Conservation (phyloP, 2,888 invertebrate genomes). For the Baccha elongata region DNA sequence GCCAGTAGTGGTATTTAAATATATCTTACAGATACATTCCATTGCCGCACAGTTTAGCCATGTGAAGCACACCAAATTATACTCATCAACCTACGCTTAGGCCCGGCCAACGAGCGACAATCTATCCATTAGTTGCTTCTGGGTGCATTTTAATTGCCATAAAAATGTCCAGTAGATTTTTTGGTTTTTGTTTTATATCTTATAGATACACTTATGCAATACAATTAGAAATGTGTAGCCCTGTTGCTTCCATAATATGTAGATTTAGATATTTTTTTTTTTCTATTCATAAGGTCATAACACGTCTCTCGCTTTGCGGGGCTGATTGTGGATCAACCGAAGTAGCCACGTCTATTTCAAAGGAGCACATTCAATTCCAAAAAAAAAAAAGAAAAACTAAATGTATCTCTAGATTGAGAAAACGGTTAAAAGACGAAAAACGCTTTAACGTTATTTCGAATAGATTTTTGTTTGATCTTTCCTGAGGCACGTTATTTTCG, state of each 20-base stretch:
- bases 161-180: slow-evolving; percentile 54
- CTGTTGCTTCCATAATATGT: slow-evolving; percentile 13
- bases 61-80: slow-evolving; percentile 65
- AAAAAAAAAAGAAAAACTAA: slow-evolving; percentile 4
- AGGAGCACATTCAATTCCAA: slow-evolving; percentile 55
- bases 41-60: slow-evolving; percentile 51
- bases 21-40: slow-evolving; percentile 53
- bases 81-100: slow-evolving; percentile 54
- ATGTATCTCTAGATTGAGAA: slow-evolving; percentile 53
- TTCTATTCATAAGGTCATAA: slow-evolving; percentile 64
- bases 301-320: slow-evolving; percentile 68
- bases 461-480: slow-evolving; percentile 69
- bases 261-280: slow-evolving; percentile 14
- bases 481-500: slow-evolving; percentile 29
- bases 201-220: slow-evolving; percentile 65
- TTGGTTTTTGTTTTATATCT: slow-evolving; percentile 37
- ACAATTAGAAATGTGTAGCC: slow-evolving; percentile 56
- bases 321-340: slow-evolving; percentile 59
- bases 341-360: slow-evolving; percentile 2
- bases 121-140: slow-evolving; percentile 58
- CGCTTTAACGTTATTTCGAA: slow-evolving; percentile 63
- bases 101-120: neutral
- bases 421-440: slow-evolving; percentile 25
- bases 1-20: slow-evolving; percentile 53
- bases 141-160: slow-evolving; percentile 72